A percentile compares a stretch with the other conserved stretches of the same genome.
Evolutionary conservation across 1,140 invertebrate species (phyloP).

Genomic region (Fopius arisanus): DNA sequence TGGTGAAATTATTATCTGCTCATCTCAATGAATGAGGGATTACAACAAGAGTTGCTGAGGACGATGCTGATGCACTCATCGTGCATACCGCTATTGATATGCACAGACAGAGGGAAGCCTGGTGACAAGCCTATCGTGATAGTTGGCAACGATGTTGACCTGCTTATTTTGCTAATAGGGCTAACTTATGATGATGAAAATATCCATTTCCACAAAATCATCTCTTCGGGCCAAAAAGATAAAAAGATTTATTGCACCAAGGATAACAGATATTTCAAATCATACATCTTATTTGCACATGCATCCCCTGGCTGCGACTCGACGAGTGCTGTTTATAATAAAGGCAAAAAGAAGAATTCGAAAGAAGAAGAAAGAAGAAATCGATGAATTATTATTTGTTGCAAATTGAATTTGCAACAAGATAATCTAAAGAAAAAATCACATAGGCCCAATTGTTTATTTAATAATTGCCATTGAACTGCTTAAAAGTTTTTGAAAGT

Average conservation of each 20-base stretch:
- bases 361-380: too few species aligned
- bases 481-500: too few species aligned
- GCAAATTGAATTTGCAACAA: too few species aligned
- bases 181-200: neutral
- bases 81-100: conserved; percentile 13
- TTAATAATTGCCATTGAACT: too few species aligned
- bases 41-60: neutral
- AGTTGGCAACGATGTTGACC: conserved; percentile 13
- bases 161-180: conserved; percentile 10
- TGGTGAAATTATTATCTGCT: conserved; percentile 24
- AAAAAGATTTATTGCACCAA: conserved; percentile 3
- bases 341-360: too few species aligned
- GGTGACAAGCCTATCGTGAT: neutral
- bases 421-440: too few species aligned
- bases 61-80: conserved; percentile 17
- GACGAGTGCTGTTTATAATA: conserved; percentile 3
- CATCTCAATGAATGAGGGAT: neutral
- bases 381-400: too few species aligned
- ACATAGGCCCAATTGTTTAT: too few species aligned
- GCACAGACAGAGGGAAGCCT: neutral
- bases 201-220: conserved; percentile 13
- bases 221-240: neutral
- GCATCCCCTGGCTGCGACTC: conserved; percentile 15
- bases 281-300: conserved; percentile 17
- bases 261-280: neutral